A percentile compares a stretch with the other conserved stretches of the same genome.
phyloP scores from a whole-genome alignment of 2,797 vertebrate genomes.

The Lithobates sylvaticus region DNA sequence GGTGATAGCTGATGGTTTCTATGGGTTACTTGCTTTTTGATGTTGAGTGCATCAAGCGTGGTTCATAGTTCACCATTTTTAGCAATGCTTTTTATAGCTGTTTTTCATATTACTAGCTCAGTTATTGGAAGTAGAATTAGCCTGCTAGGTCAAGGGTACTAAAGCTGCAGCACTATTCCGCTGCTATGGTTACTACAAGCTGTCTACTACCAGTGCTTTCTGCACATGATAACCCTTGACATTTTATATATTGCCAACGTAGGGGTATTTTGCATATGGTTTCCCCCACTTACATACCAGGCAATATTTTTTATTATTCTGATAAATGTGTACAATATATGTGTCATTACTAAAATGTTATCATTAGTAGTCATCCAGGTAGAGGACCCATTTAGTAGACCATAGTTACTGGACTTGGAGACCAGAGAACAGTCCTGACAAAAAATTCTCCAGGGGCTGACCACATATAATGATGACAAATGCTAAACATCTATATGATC shows the following conservation, averaged over 20 bases:
- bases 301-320: background rate
- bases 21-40: background rate
- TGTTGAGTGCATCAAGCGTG: background rate
- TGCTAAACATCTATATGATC: too few relatives aligned
- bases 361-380: too few relatives aligned
- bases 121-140: constrained; percentile 20
- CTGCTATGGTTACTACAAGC: constrained; percentile 45
- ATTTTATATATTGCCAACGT: background rate
- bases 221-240: background rate
- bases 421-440: too few relatives aligned
- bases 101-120: constrained; percentile 28
- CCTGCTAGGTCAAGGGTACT: constrained; percentile 29
- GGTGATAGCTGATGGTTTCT: too few relatives aligned
- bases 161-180: constrained; percentile 1
- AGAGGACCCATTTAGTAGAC: too few relatives aligned
- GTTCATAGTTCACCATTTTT: background rate
- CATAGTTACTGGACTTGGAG: too few relatives aligned
- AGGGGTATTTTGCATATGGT: background rate
- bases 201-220: constrained; percentile 11
- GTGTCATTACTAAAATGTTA: too few relatives aligned
- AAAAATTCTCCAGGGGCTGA: too few relatives aligned
- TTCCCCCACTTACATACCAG: background rate
- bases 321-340: background rate
- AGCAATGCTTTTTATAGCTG: constrained; percentile 1
- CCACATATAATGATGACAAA: too few relatives aligned